Evolutionary conservation across 2,888 invertebrate species (phyloP).

Genomic region (Patella caerulea): DNA sequence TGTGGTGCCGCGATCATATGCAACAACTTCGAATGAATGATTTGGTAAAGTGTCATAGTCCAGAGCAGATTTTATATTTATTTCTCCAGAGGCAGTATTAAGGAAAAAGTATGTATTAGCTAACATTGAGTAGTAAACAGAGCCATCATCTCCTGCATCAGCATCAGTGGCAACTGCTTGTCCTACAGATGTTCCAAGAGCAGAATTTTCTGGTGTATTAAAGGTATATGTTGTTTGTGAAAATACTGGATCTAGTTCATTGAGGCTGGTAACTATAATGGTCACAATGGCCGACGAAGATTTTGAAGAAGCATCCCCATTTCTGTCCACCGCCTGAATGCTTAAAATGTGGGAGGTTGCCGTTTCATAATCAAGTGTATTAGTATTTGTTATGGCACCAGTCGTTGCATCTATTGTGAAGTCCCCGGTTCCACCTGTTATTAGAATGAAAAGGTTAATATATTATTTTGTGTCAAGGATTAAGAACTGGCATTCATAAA

Average conservation of each 20-base stretch:
- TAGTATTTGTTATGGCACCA: constrained; percentile 40
- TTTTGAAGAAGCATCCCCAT: constrained; percentile 41
- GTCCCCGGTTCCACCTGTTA: constrained; percentile 35
- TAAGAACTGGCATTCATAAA: no score
- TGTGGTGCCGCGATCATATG: constrained; percentile 23
- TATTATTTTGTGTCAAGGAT: no score
- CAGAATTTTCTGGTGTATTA: constrained; percentile 34
- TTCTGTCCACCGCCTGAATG: constrained; percentile 49
- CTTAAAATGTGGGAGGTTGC: constrained; percentile 42
- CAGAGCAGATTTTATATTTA: constrained; percentile 16
- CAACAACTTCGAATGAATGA: constrained; percentile 19
- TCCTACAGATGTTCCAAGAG: constrained; percentile 35
- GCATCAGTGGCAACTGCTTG: constrained; percentile 47
- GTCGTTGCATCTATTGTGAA: constrained; percentile 39
- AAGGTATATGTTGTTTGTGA: constrained; percentile 31
- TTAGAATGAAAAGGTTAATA: constrained; percentile 16
- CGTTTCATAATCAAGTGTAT: constrained; percentile 54
- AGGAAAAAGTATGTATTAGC: constrained; percentile 7
- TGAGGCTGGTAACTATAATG: constrained; percentile 43
- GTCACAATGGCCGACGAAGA: constrained; percentile 30
- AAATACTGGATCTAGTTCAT: constrained; percentile 44
- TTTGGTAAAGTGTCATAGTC: constrained; percentile 26
- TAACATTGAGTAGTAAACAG: not conserved
- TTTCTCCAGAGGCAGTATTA: constrained; percentile 17
- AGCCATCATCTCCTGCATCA: constrained; percentile 35